A percentile compares a stretch with the other conserved stretches of the same genome.
Conservation (phyloP, 2,113 vertebrate genomes). For the Alectura lathami region DNA sequence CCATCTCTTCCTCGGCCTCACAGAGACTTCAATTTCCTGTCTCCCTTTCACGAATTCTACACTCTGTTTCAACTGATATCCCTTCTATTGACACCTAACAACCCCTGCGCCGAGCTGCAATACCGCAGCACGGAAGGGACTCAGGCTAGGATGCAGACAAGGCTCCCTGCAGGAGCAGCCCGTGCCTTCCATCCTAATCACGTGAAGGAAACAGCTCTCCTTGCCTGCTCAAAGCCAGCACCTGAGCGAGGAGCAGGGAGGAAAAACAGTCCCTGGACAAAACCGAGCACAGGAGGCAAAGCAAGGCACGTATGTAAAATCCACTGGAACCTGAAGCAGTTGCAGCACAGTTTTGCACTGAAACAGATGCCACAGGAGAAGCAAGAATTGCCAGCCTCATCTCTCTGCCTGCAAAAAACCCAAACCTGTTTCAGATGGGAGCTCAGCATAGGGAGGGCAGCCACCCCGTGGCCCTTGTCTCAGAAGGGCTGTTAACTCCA, state of each 20-base stretch:
- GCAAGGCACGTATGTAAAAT: neutral
- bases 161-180: neutral
- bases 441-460: neutral
- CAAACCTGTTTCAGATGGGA: neutral
- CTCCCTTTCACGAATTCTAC: neutral
- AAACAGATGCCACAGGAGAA: neutral
- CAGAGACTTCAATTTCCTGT: constrained; percentile 19
- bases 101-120: neutral
- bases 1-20: neutral
- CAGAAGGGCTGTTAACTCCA: neutral
- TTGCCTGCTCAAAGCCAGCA: neutral
- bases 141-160: neutral
- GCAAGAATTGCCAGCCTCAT: neutral
- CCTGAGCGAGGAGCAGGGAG: neutral
- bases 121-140: neutral
- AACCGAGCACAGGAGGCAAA: neutral
- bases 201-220: neutral
- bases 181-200: neutral
- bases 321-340: neutral
- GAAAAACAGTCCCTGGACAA: neutral
- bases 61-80: neutral
- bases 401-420: neutral
- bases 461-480: neutral
- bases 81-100: neutral
- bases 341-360: neutral